These are phyloP conservation scores for Phaetusa simplex DNA, from an alignment of 2,113 vertebrate genomes.

Conservation along the genomic window DNA sequence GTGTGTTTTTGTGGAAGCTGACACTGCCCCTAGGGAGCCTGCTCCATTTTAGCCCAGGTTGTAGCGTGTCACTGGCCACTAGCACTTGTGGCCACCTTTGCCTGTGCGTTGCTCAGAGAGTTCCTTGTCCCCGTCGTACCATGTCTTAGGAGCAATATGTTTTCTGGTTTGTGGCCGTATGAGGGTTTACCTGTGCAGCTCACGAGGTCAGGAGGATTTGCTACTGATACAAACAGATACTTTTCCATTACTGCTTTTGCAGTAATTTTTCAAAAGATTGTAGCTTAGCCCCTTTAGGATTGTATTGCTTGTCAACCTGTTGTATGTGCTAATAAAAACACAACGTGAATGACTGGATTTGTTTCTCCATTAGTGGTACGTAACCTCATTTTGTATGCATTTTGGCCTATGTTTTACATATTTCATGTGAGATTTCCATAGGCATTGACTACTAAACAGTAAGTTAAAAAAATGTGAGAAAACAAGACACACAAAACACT, in stretches of 20 bases:
- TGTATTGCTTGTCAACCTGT: background rate
- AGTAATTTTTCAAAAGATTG: background rate
- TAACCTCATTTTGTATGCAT: fast-evolving
- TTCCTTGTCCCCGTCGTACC: background rate
- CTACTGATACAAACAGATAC: fast-evolving
- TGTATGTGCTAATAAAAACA: background rate
- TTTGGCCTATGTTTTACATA: background rate
- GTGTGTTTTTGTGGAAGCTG: background rate
- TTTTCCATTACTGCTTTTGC: background rate
- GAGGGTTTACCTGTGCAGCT: background rate
- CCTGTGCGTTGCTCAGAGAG: fast-evolving
- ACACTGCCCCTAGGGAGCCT: background rate
- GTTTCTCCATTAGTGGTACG: fast-evolving
- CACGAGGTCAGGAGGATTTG: background rate
- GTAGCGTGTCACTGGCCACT: no score
- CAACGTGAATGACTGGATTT: fast-evolving
- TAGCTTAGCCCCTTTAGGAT: background rate
- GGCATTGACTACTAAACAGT: background rate
- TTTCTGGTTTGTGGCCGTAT: no score
- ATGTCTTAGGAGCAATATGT: fast-evolving
- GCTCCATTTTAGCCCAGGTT: background rate
- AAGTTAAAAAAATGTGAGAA: background rate
- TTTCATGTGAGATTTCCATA: fast-evolving
- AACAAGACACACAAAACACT: background rate
- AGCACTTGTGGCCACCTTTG: background rate